These are phyloP conservation scores for Caenorhabditis panamensis DNA, from an alignment of 2,888 invertebrate genomes.

Conservation along the genomic window DNA sequence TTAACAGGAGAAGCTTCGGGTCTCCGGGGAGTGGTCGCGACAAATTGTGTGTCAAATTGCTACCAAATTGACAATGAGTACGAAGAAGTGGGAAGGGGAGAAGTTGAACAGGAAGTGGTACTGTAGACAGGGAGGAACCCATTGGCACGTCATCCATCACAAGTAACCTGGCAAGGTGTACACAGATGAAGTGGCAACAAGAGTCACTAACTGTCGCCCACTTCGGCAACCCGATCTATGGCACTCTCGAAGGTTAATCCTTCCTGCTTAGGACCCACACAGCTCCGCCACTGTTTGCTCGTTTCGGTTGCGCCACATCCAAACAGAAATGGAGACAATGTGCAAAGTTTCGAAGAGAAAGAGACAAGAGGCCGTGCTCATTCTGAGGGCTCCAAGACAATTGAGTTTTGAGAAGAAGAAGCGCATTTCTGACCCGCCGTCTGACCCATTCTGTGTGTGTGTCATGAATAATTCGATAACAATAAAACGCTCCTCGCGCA, in stretches of 20 bases:
- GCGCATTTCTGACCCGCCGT: constrained; percentile 20
- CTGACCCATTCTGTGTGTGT: constrained; percentile 11
- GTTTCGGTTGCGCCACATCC: constrained; percentile 25
- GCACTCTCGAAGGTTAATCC: constrained; percentile 37
- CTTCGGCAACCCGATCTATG: constrained; percentile 18
- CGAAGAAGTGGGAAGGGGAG: background rate
- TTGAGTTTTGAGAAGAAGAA: background rate
- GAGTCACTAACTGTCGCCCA: constrained; percentile 14
- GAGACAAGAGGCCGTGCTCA: too few species aligned
- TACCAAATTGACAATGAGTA: constrained; percentile 16
- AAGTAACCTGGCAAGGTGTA: too few species aligned
- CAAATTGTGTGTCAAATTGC: constrained; percentile 48
- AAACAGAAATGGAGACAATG: constrained; percentile 11
- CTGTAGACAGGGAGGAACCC: background rate
- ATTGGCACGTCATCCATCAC: background rate
- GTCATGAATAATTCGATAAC: constrained; percentile 60
- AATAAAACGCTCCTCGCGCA: constrained; percentile 44
- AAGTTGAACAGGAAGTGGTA: too few species aligned
- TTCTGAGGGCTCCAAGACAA: background rate
- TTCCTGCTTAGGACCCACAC: background rate
- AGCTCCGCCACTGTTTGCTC: constrained; percentile 39
- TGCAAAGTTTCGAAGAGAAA: background rate
- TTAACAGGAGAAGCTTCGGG: constrained; percentile 26
- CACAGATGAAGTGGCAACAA: constrained; percentile 1
- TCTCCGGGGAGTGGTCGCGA: constrained; percentile 26